phyloP scores from a whole-genome alignment of 1,140 invertebrate genomes.

The Micrasema minimum region DNA sequence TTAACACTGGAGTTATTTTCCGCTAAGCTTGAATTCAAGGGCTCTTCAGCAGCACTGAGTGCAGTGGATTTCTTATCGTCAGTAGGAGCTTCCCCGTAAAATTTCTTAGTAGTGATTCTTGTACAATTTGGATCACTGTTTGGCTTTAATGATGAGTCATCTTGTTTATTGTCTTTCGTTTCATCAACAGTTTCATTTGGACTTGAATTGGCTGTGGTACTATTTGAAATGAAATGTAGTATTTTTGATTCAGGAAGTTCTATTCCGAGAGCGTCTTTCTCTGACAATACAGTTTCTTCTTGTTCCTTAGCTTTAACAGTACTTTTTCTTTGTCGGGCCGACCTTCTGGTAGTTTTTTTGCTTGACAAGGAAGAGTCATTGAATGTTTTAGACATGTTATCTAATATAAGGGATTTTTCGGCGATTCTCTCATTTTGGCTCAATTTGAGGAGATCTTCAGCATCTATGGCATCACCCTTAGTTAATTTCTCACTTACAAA shows the following conservation, averaged over 20 bases:
- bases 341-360: slow-evolving; percentile 46
- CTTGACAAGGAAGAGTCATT: slow-evolving; percentile 54
- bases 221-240: slow-evolving; percentile 11
- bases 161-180: slow-evolving; percentile 8
- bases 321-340: slow-evolving; percentile 55
- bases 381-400: slow-evolving; percentile 63
- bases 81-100: slow-evolving; percentile 33
- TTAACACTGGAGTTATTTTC: background rate
- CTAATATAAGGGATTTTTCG: slow-evolving; percentile 60
- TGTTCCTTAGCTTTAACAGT: slow-evolving; percentile 64
- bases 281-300: slow-evolving; percentile 58
- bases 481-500: slow-evolving; percentile 43
- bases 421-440: slow-evolving; percentile 59
- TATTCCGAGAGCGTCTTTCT: slow-evolving; percentile 55
- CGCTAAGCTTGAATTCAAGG: background rate
- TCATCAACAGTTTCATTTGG: slow-evolving; percentile 4
- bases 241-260: slow-evolving; percentile 21
- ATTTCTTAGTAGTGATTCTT: slow-evolving; percentile 38
- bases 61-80: background rate
- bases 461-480: background rate
- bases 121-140: background rate
- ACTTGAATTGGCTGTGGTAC: slow-evolving; percentile 3
- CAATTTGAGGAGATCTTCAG: slow-evolving; percentile 54
- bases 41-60: background rate
- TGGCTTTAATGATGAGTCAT: background rate